Evolutionary conservation across 2,797 vertebrate genomes (phyloP).

Genomic region (Gadopsis marmoratus): DNA sequence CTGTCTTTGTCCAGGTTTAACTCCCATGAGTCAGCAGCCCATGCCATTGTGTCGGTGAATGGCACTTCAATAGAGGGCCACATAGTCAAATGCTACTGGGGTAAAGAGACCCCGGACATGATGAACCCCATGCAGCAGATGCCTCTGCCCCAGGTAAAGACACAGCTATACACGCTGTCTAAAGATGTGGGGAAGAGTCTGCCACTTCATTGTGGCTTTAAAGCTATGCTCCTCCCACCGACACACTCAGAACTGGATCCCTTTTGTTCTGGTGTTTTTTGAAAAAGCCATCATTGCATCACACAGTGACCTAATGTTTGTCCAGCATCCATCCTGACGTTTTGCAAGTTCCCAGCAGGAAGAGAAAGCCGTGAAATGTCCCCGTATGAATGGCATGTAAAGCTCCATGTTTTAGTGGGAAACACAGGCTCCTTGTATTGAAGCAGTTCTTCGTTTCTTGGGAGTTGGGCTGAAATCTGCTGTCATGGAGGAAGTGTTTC

Average conservation of each 20-base stretch:
- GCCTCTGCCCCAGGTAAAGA: constrained; percentile 84
- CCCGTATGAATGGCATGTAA: neutral
- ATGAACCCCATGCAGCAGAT: constrained; percentile 93
- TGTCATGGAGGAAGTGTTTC: neutral
- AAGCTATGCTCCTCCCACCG: neutral
- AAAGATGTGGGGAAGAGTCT: too few species aligned
- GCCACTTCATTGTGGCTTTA: neutral
- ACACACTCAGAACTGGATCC: too few species aligned
- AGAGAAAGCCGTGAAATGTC: neutral
- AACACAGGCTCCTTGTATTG: neutral
- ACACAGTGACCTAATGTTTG: constrained; percentile 1
- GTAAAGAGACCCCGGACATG: constrained; percentile 97
- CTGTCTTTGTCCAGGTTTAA: constrained; percentile 87
- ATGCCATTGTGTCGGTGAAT: constrained; percentile 97
- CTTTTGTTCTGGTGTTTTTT: neutral
- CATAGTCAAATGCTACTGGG: constrained; percentile 98
- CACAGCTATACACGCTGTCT: neutral
- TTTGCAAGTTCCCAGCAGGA: neutral
- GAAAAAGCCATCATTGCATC: neutral
- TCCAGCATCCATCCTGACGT: neutral
- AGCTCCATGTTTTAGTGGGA: neutral
- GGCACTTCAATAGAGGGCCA: constrained; percentile 95
- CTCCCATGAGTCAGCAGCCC: constrained; percentile 95
- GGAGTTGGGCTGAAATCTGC: neutral
- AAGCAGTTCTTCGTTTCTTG: neutral